Conservation (phyloP, 1,140 invertebrate genomes). For the Augochlora pura region DNA sequence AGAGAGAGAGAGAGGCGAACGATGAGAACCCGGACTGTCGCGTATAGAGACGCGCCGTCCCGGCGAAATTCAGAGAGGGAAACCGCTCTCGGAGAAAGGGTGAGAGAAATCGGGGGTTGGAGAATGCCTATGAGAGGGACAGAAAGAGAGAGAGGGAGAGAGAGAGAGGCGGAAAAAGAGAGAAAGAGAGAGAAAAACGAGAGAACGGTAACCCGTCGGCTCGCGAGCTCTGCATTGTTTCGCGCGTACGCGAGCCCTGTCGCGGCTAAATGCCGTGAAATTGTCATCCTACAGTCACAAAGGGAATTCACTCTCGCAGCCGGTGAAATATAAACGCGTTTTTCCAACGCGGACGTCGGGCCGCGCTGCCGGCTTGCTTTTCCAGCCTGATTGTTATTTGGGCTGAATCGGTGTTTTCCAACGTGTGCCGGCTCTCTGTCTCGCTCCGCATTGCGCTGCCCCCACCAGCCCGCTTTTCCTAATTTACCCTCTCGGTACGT, state of each 20-base stretch:
- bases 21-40: constrained; percentile 50
- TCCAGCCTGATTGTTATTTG: constrained; percentile 72
- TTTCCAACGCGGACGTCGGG: constrained; percentile 55
- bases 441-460: not conserved
- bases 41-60: constrained; percentile 27
- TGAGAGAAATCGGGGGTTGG: not conserved
- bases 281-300: constrained; percentile 78
- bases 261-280: constrained; percentile 79
- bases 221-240: constrained; percentile 69
- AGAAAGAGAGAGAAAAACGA: constrained; percentile 51
- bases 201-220: constrained; percentile 46
- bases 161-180: constrained; percentile 50
- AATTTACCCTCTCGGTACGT: too few relatives aligned
- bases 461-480: too few relatives aligned
- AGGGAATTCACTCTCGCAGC: constrained; percentile 73
- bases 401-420: constrained; percentile 66
- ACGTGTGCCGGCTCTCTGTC: not conserved
- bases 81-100: too few relatives aligned
- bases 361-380: constrained; percentile 65
- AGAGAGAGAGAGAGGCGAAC: constrained; percentile 30
- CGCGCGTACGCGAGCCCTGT: constrained; percentile 68
- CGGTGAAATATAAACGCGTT: constrained; percentile 75
- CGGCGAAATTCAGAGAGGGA: constrained; percentile 38
- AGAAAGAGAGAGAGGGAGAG: constrained; percentile 20
- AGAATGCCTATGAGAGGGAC: not conserved